Evolutionary conservation across 2,797 vertebrate genomes (phyloP).

Genomic region (Spheniscus humboldti): DNA sequence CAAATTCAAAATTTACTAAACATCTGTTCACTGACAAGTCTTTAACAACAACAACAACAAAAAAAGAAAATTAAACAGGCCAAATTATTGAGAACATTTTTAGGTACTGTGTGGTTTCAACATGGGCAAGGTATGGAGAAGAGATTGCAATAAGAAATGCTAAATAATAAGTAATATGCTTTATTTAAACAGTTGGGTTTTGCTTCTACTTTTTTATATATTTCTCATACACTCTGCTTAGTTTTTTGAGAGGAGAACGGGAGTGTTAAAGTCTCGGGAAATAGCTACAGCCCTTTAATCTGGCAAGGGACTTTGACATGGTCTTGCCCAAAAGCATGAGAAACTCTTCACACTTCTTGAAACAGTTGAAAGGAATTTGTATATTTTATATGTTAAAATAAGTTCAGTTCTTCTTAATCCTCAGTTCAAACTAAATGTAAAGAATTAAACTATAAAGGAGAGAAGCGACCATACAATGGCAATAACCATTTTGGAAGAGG

Average conservation of each 20-base stretch:
- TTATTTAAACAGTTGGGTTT: not conserved
- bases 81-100: not conserved
- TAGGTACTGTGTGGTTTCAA: not conserved
- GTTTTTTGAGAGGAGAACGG: not conserved
- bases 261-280: not conserved
- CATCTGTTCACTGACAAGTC: not conserved
- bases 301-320: not conserved
- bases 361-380: not conserved
- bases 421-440: not conserved
- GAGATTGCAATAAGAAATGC: not conserved
- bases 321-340: not conserved
- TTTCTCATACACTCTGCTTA: not conserved
- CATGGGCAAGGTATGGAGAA: not conserved
- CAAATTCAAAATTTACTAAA: not conserved
- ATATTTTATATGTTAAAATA: not conserved
- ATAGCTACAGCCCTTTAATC: not conserved
- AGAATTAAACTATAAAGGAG: not conserved
- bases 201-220: not conserved
- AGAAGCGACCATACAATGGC: fast-evolving
- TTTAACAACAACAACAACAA: not conserved
- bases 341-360: not conserved
- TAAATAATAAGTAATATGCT: not conserved
- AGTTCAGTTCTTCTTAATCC: not conserved
- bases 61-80: not conserved
- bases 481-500: not conserved